Base-by-base conservation (phyloP, 2,113 vertebrate species). In the Callorhinus ursinus region DNA sequence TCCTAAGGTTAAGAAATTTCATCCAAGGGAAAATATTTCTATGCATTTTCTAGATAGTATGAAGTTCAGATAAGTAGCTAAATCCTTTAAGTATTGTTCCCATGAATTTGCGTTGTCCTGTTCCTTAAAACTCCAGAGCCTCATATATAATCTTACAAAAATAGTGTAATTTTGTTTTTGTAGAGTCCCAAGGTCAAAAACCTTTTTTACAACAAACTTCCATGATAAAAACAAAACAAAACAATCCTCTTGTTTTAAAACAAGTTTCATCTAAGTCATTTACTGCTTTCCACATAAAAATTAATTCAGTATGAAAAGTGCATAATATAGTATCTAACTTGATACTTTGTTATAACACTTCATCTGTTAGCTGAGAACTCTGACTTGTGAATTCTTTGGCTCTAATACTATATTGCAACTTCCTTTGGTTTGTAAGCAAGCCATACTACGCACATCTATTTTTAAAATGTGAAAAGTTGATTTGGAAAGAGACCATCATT, bases 141-240 rank as follows among this genome's bases (percentile, higher is more conserved):
- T 90, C 81, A 77, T 77, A 53, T 81, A n/a, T 92, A 92, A 90
- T 92, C 69, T 90, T 97, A 93, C 24, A 90, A 87, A 94, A 95
- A 94, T 69, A 67, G 7, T 13, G 39, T 24, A 82, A 51, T 63
- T 79, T 80, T 93, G 81, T n/a, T 51, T 22, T 36, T 9, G 6
- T 92, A 74, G 6, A 90, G 57, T 61, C 21, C 72, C 67, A 95
- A 19, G 16, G 46, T 89, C 74, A 95, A 87, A 93, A 55, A 94
- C 65, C 5, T 22, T 65, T 88, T 92, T 83, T 69, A 79, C 36
- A 92, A 96, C 24, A 95, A 74, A 94, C 69, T 79, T 79, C 63
- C 42, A 67, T 83, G 36, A 76, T 80, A 79, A 90, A 42, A 22
- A 90, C 57, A 39, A 26, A 49, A 33, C 2, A 72, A 55, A 57